These are phyloP conservation scores for Heteromurus nitidus DNA, from an alignment of 2,888 invertebrate genomes.

Conservation along the genomic window DNA sequence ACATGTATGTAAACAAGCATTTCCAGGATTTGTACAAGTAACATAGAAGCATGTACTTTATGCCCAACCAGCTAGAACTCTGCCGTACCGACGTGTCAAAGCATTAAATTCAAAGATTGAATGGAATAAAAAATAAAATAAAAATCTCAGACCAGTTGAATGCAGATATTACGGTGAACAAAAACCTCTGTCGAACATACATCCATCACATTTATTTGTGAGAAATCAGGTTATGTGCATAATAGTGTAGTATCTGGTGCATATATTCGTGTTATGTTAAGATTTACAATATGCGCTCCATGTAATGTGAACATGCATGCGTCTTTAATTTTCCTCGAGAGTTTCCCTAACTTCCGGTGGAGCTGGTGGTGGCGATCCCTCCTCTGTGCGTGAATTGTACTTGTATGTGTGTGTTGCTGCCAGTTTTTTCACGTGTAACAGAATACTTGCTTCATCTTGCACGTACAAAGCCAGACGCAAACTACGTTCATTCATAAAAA, in stretches of 20 bases:
- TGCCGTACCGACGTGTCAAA: constrained; percentile 42
- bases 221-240: constrained; percentile 43
- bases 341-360: constrained; percentile 66
- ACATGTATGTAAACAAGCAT: too few relatives aligned
- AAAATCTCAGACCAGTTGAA: constrained; percentile 18
- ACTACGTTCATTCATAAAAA: constrained; percentile 72
- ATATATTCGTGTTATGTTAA: constrained; percentile 19
- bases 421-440: constrained; percentile 29
- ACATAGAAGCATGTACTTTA: too few relatives aligned
- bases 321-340: constrained; percentile 45
- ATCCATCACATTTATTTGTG: constrained; percentile 42
- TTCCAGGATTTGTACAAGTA: too few relatives aligned
- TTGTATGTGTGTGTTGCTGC: constrained; percentile 27
- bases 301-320: constrained; percentile 6
- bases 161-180: constrained; percentile 14
- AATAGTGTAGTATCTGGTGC: constrained; percentile 4
- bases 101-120: constrained; percentile 47
- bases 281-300: not conserved
- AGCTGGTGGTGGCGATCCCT: constrained; percentile 53
- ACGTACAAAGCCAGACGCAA: not conserved
- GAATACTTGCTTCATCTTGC: constrained; percentile 11
- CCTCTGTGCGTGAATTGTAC: constrained; percentile 24
- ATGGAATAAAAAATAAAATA: not conserved
- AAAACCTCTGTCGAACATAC: constrained; percentile 20
- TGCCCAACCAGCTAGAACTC: too few relatives aligned